Conservation (phyloP, 92 coral and sea anemone species). For the Parazoanthus darwini region DNA sequence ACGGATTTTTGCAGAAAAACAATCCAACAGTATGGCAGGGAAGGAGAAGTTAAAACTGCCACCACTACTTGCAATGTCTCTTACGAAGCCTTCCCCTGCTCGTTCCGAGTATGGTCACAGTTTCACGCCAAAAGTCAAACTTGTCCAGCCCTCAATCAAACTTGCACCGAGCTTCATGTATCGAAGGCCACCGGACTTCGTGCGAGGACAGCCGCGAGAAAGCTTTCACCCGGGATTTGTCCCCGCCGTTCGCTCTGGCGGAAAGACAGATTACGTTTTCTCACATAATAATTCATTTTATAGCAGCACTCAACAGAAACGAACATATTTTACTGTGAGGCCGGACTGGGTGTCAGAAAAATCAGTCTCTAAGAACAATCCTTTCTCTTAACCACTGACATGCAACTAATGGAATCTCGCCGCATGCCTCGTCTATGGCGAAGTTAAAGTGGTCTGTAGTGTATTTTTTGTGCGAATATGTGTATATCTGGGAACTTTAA, state of each 20-base stretch:
- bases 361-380: constrained; percentile 81
- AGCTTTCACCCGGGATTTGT: constrained; percentile 79
- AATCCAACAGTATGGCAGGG: not conserved
- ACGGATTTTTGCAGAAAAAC: not conserved
- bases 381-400: constrained; percentile 58
- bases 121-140: constrained; percentile 83
- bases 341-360: constrained; percentile 96
- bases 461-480: too few relatives aligned
- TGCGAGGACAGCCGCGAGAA: constrained; percentile 69
- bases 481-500: too few relatives aligned
- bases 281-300: constrained; percentile 84
- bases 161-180: constrained; percentile 91
- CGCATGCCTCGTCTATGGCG: too few relatives aligned
- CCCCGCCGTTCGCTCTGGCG: constrained; percentile 77
- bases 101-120: constrained; percentile 74
- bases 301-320: constrained; percentile 41
- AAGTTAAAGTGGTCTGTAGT: too few relatives aligned
- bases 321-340: constrained; percentile 79
- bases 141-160: constrained; percentile 69
- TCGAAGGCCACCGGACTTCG: constrained; percentile 72
- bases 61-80: constrained; percentile 77
- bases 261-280: constrained; percentile 67
- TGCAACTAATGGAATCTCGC: too few relatives aligned
- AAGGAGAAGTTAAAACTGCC: constrained; percentile 63
- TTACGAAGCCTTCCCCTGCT: constrained; percentile 47